phyloP scores from a whole-genome alignment of 2,113 vertebrate genomes.

The Fulmarus glacialis region DNA sequence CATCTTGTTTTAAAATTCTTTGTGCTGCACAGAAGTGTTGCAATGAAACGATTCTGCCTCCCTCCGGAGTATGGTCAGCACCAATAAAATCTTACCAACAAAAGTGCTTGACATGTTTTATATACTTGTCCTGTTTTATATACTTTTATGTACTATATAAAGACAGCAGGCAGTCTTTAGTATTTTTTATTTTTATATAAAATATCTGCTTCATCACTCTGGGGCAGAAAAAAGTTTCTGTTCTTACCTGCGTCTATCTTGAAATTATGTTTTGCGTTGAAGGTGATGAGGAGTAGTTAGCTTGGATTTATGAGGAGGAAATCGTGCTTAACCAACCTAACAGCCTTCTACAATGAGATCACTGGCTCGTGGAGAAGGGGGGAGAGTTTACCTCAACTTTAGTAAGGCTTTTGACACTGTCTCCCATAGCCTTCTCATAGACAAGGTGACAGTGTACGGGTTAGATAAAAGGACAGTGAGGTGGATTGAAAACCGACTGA shows the following conservation, averaged over 20 bases:
- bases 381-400: not conserved
- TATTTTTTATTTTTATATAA: not conserved
- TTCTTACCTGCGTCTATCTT: not conserved
- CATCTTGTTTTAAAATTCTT: not conserved
- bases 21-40: not conserved
- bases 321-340: not conserved
- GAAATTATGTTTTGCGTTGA: not conserved
- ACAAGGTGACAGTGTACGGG: not conserved
- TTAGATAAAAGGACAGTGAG: too few species aligned
- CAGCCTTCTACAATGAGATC: not conserved
- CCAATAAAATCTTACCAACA: not conserved
- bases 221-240: not conserved
- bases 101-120: not conserved
- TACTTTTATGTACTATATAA: not conserved
- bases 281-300: not conserved
- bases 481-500: fast-evolving
- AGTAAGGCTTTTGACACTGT: not conserved
- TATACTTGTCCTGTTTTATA: not conserved
- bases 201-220: not conserved
- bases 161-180: not conserved
- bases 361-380: not conserved
- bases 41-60: not conserved
- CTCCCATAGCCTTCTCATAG: fast-evolving
- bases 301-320: not conserved
- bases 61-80: not conserved